Evolutionary conservation across 2,797 vertebrate species (phyloP).

Genomic region (Gouania willdenowi): DNA sequence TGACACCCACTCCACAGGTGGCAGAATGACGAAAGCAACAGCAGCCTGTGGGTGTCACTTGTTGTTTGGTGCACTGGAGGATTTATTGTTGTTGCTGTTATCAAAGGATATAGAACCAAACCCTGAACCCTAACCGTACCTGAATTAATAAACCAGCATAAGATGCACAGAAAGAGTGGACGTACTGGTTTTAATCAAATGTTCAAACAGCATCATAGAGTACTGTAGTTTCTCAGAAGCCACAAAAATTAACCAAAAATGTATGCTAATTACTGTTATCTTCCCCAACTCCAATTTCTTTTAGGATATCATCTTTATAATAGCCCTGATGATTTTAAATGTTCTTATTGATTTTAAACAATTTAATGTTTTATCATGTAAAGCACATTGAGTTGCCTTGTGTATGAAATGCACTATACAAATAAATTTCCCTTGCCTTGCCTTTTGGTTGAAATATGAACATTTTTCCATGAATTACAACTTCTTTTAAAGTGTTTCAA

Average conservation of each 20-base stretch:
- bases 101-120: conserved; percentile 7
- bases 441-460: no score
- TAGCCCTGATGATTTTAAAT: no score
- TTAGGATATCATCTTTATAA: no score
- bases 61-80: conserved; percentile 35
- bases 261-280: conserved; percentile 49
- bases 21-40: conserved; percentile 61
- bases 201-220: no score
- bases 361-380: no score
- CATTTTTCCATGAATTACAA: no score
- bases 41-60: conserved; percentile 66
- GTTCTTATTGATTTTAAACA: no score
- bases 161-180: conserved; percentile 1
- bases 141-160: conserved; percentile 5
- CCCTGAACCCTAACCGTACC: conserved; percentile 7
- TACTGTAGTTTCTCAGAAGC: conserved; percentile 23
- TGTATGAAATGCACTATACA: no score
- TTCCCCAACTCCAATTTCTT: no score
- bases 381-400: no score
- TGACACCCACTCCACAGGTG: conserved; percentile 70
- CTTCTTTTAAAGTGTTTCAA: no score
- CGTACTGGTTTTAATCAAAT: conserved; percentile 8
- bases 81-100: conserved; percentile 19
- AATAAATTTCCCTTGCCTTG: no score
- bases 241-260: conserved; percentile 43